Evolutionary conservation across 2,113 vertebrate species (phyloP), one percentile per base, ranked within the genome.

Genomic region (Irena cyanogastra): DNA sequence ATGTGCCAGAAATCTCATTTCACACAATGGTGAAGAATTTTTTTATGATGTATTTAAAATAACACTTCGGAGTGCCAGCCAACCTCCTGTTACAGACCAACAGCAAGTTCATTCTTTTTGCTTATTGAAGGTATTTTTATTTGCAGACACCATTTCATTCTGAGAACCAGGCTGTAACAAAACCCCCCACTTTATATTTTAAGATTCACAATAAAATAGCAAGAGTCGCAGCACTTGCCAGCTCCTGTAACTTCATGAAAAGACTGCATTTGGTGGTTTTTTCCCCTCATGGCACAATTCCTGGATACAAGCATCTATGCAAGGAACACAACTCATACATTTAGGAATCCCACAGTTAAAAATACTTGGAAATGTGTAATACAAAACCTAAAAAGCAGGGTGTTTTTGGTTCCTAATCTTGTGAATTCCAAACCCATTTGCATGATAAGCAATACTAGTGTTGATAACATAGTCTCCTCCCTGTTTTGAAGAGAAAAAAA

Each of bases 141-240:
- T 86, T 93, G 42, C 39, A 86, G 59, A 24, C 68, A 57, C 42
- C 0, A 0, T 56, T 92, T 71, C 44, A 7, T 88, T 94, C 79
- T 91, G 53, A 77, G 85, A 70, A 65, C 27, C 18, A 66, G 42
- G 41, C 54, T 20, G 20, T 87, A 92, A 53, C 68, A 74, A 72
- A 42, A 16, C 0, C 3, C 33, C 20, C 27, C 65, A 16, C 63
- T 87, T 89, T 65, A 18, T 42, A 85, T 74, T 83, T 65, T 59
- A 89, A 91, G 66, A 95, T 66, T 69, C 63, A 74, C 71, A 52
- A 93, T 96, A 83, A 95, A 91, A 96, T 80, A 70, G 52, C 37
- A 83, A 74, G 74, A 79, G 35, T 47, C 5, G 6, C 30, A 69
- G 54, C 0, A 1, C 80, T 72, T 95, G 90, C 93, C 95, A 96